Base-by-base conservation (phyloP, 2,888 invertebrate species). In the Mongoloraphidia duomilia region DNA sequence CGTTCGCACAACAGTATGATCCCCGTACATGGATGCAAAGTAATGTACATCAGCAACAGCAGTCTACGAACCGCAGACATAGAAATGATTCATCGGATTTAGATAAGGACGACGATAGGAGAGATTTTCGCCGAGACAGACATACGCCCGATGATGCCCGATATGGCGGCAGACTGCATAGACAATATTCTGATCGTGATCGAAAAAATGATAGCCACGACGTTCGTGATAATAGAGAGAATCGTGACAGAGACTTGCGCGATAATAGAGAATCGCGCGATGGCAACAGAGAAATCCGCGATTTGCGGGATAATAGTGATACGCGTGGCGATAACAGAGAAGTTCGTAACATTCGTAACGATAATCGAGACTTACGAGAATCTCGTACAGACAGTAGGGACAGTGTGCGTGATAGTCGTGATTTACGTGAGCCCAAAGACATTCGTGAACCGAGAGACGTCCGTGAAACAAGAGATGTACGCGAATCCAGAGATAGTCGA, bases 201-300 rank as follows among this genome's bases (percentile, higher is more conserved):
- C 59, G 64, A 43, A 50, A 59, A 0, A 63, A 62, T 50, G 65
- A 65, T 12, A 53, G 55, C 34, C 59, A 64, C 8, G 61, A 64
- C 14, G 52, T 58, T 26, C 55, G 55, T 38, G 57, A 54, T n/a
- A 58, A 62, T 47, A 59, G 60, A 40, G 61, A 61, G 33, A 60
- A 60, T 47, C 59, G 59, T 33, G 40, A 38, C 11, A 33, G 40
- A 46, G 12, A 26, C 26, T 6, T 26, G 26, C 61, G 63, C 49
- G 57, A 58, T 46, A 61, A 62, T 51, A 63, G 63, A 50, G 65
- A 66, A 34, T 64, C 63, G 45, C 66, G 67, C 11, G 66, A 64
- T 50, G 64, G 64, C 3, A 65, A 66, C 8, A 60, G 63, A 42
- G 66, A 65, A 53, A 56, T 59, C 13, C 61, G 62, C 35, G 65